Base-by-base conservation (phyloP, 2,888 invertebrate genomes). In the Apomyelois bistriatella region DNA sequence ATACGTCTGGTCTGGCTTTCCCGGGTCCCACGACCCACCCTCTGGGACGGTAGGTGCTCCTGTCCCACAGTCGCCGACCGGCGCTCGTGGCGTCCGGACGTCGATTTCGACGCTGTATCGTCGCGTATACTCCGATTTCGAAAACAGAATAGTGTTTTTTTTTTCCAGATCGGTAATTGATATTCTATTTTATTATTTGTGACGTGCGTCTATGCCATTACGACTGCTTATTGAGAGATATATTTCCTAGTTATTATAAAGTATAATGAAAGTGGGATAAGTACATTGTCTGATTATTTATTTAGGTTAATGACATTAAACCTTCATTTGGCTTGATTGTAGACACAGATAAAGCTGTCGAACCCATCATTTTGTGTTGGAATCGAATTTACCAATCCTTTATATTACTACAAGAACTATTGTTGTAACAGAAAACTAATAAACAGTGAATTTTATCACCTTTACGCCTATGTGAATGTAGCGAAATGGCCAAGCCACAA, bases 71-170 rank as follows among this genome's bases (percentile, higher is more conserved):
- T 71, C 68, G 65, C 64, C 69, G 65, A 51, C 64, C 59, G 68
- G 73, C 72, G 70, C 61, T 53, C 58, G 58, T 57, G 58, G 65
- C 64, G 68, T 54, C 36, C 67, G 68, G 66, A 53, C 66, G 72
- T 53, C 56, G 49, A 15, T 43, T n/a, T 6, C 12, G 13, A 43
- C 30, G 43, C 52, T 52, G 35, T 37, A 9, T 36, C 43, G 30
- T 41, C 32, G 35, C 13, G 9, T 32, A 15, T 15, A 42, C 28
- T 47, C 6, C 15, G 15, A 47, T 16, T 9, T 22, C 41, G 41
- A 41, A 10, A 36, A 36, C n/a, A 35, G 12, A 15, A 0, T 38
- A 30, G 17, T 46, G 38, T 52, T 52, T 12, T 32, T 12, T 22
- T 38, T 5, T 49, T 22, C 30, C 6, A 12, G 28, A 43, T 28